Percentiles rank a stretch among this genome's conserved stretches.
phyloP scores from a whole-genome alignment of 2,888 invertebrate species.

The Phasia obesa region DNA sequence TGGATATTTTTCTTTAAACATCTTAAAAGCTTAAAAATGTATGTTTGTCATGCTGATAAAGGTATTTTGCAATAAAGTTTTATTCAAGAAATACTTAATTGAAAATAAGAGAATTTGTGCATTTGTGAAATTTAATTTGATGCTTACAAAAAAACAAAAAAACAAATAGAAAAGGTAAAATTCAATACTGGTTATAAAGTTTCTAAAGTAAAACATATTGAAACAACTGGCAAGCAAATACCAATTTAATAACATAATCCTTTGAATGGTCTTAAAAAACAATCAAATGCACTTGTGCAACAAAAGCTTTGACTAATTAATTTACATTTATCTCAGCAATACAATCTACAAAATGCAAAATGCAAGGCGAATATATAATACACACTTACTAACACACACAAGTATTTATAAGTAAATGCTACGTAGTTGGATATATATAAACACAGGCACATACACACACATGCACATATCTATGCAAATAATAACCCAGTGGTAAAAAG shows the following conservation, averaged over 20 bases:
- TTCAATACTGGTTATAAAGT: slow-evolving; percentile 61
- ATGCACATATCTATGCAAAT: background rate
- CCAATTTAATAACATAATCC: slow-evolving; percentile 71
- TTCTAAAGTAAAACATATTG: slow-evolving; percentile 47
- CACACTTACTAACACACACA: background rate
- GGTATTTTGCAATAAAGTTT: slow-evolving; percentile 24
- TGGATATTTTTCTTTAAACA: slow-evolving; percentile 22
- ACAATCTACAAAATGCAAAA: slow-evolving; percentile 60
- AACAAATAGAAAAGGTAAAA: slow-evolving; percentile 19
- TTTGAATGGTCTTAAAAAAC: slow-evolving; percentile 69
- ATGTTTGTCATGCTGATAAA: slow-evolving; percentile 23
- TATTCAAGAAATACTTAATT: slow-evolving; percentile 41
- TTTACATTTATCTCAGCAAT: slow-evolving; percentile 72
- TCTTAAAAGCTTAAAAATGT: background rate
- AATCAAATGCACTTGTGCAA: slow-evolving; percentile 72
- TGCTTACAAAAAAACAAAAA: background rate
- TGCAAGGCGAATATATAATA: slow-evolving; percentile 33
- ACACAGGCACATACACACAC: background rate
- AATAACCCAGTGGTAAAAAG: too few species aligned
- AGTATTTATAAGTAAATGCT: slow-evolving; percentile 17
- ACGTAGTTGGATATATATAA: background rate
- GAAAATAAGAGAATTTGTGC: slow-evolving; percentile 40
- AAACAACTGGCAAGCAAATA: slow-evolving; percentile 63
- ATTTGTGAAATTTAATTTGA: slow-evolving; percentile 53
- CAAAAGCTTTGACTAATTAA: slow-evolving; percentile 72